phyloP scores from a whole-genome alignment of 2,888 invertebrate species.

The Xanthorhoe designata region DNA sequence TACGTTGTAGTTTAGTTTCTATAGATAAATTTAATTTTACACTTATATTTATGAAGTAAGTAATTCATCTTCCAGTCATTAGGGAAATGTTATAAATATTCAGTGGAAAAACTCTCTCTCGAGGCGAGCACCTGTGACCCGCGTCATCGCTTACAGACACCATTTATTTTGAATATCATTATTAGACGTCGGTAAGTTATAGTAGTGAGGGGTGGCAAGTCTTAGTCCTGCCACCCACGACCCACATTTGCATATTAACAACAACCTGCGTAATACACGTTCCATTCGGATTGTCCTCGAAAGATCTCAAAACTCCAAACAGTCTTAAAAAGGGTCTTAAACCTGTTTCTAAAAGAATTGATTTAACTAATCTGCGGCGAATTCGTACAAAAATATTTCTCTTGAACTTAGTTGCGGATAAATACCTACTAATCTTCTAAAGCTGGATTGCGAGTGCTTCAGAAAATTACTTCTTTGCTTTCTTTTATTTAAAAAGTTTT shows the following conservation, averaged over 20 bases:
- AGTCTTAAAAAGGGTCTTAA: background rate
- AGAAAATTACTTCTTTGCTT: constrained; percentile 29
- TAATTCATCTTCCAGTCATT: background rate
- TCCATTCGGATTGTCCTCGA: too few relatives aligned
- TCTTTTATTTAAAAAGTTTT: constrained; percentile 21
- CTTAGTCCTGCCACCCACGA: constrained; percentile 1
- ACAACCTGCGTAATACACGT: too few relatives aligned
- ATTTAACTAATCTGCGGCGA: constrained; percentile 37
- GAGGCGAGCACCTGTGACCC: constrained; percentile 14
- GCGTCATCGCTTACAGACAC: constrained; percentile 11
- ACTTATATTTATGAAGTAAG: background rate
- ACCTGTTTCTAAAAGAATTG: constrained; percentile 17
- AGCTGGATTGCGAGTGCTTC: constrained; percentile 40
- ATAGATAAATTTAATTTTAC: too few relatives aligned
- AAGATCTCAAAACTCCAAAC: background rate
- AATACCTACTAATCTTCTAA: constrained; percentile 40
- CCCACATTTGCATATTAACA: too few relatives aligned
- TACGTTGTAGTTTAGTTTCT: too few relatives aligned
- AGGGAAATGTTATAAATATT: constrained; percentile 10
- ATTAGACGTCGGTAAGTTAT: constrained; percentile 21
- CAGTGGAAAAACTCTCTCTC: constrained; percentile 9
- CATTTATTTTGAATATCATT: constrained; percentile 32
- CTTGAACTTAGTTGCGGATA: constrained; percentile 38
- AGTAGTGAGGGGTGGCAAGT: constrained; percentile 8
- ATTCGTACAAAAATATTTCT: constrained; percentile 40